These are phyloP conservation scores for Petaurus breviceps DNA, from an alignment of 2,113 vertebrate species.

Conservation along the genomic window DNA sequence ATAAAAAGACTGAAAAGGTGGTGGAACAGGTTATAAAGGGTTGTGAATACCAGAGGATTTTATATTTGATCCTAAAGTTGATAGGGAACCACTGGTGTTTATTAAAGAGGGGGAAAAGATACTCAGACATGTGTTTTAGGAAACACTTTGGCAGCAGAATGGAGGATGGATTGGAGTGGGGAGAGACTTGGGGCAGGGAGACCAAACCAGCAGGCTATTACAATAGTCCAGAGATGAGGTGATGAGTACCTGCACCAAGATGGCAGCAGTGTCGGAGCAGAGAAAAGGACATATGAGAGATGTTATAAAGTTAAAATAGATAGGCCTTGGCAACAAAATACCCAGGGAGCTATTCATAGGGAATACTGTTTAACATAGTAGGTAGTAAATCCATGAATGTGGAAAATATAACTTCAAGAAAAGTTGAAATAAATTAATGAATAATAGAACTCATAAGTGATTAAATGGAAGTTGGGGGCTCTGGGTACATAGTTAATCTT, in stretches of 20 bases:
- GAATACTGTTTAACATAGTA: constrained; percentile 4
- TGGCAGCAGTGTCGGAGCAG: not conserved
- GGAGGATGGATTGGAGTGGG: not conserved
- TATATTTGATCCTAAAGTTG: not conserved
- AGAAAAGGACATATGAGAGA: not conserved
- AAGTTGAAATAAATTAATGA: not conserved
- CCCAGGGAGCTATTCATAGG: not conserved
- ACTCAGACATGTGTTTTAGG: not conserved
- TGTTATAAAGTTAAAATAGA: not conserved
- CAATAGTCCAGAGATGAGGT: not conserved
- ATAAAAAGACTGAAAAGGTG: not conserved
- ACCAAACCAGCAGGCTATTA: not conserved
- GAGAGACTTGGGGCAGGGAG: not conserved
- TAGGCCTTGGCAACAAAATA: not conserved
- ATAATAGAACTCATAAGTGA: not conserved
- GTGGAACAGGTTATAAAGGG: not conserved
- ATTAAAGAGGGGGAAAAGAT: not conserved
- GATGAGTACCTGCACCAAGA: not conserved
- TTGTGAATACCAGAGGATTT: not conserved
- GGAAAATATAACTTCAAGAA: constrained; percentile 33
- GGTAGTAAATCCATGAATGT: constrained; percentile 15
- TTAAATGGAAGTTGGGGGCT: not conserved
- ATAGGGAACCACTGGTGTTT: not conserved
- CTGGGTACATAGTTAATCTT: not conserved
- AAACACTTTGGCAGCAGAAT: not conserved